Conservation (phyloP, 2,888 invertebrate species). For the Eurois occulta region DNA sequence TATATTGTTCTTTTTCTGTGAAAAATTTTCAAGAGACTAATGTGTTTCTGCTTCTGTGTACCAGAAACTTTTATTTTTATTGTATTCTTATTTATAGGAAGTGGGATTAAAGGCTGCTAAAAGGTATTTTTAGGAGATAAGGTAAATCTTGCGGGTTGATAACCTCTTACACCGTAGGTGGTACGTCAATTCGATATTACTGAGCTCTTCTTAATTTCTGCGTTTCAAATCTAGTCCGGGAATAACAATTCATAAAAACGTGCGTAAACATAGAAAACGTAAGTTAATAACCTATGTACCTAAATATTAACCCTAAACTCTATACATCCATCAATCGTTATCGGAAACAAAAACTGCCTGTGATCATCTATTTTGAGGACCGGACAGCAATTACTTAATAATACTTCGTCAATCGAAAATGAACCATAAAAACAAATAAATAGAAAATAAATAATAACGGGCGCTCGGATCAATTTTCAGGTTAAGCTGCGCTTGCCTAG, state of each 20-base stretch:
- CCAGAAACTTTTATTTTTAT: neutral
- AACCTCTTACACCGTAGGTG: neutral
- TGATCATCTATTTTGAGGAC: neutral
- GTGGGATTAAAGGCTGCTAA: neutral
- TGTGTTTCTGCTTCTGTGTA: neutral
- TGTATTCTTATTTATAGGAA: neutral
- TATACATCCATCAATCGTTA: neutral
- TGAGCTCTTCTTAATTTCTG: neutral
- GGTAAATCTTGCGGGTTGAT: neutral
- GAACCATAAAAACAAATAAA: too few species aligned
- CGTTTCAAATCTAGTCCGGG: neutral
- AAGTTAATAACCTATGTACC: neutral
- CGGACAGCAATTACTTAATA: neutral
- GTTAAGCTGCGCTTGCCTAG: too few species aligned
- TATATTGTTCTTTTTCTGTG: neutral
- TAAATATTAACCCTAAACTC: neutral
- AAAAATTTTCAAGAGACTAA: neutral
- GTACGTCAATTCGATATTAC: neutral
- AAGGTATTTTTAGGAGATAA: neutral
- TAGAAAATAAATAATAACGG: too few species aligned
- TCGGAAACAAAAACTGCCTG: neutral
- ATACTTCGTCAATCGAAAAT: neutral
- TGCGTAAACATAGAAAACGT: neutral
- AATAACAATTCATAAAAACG: neutral
- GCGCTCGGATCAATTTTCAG: too few species aligned